Conservation (phyloP, 1,140 invertebrate genomes). For the Oppia nitens region DNA sequence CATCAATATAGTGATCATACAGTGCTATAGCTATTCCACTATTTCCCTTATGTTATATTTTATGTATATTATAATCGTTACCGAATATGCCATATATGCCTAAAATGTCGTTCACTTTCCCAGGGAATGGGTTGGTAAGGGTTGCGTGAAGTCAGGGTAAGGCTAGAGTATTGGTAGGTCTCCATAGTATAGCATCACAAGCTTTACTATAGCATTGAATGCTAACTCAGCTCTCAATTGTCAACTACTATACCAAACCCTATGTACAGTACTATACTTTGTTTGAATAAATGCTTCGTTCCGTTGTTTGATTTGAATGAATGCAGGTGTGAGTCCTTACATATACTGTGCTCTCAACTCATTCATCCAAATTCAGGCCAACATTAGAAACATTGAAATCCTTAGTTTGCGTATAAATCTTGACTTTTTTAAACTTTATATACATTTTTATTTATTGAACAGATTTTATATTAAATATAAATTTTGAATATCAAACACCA, state of each 20-base stretch:
- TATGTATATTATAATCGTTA: not conserved
- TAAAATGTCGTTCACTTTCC: not conserved
- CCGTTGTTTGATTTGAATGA: not conserved
- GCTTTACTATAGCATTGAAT: too few relatives aligned
- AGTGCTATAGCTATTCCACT: not conserved
- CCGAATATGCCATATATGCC: too few relatives aligned
- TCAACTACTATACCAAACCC: not conserved
- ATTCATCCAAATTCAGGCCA: not conserved
- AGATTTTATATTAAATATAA: too few relatives aligned
- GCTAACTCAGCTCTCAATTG: not conserved
- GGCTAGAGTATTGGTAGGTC: not conserved
- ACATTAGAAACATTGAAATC: too few relatives aligned
- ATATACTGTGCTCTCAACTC: too few relatives aligned
- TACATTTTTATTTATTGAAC: too few relatives aligned
- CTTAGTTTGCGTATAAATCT: too few relatives aligned
- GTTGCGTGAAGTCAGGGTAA: not conserved
- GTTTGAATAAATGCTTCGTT: not conserved
- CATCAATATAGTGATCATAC: not conserved
- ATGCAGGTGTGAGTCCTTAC: not conserved
- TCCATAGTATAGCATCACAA: not conserved
- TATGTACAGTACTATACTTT: not conserved
- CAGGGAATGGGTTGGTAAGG: not conserved
- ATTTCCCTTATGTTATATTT: not conserved
- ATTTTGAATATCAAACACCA: too few relatives aligned
- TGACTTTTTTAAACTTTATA: too few relatives aligned